Base-by-base conservation (phyloP, 2,888 invertebrate species). In the Belgica antarctica region DNA sequence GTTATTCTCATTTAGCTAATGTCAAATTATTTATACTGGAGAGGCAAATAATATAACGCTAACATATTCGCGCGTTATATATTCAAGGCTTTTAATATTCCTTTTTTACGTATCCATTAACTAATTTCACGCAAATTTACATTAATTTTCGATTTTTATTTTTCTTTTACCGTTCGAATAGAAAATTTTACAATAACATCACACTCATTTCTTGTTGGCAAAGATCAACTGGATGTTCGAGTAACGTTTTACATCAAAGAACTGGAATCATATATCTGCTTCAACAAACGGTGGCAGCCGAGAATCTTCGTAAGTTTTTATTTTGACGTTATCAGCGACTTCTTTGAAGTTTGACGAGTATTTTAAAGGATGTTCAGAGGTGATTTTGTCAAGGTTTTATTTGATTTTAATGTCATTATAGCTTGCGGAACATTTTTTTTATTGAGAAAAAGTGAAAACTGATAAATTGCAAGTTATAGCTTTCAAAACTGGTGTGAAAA, bases 241-340 rank as follows among this genome's bases (percentile, higher is more conserved):
- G 17, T 68, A 68, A 68, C 68, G 34, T 68, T 68, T 27, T 52
- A 57, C 31, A 25, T 68, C 27, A 68, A 34, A 68, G 52, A 68
- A 22, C 52, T 47, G 17, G 68, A 47, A 52, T 5, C 27, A 8
- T 68, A 68, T 24, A 68, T 68, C 15, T 68, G 68, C 34, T 68
- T 68, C 68, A 68, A 52, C 47, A 47, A 34, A 34, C 24, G 27
- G 52, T 68, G 68, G 68, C 68, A 57, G 17, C 68, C 68, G 47
- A 52, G 31, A 68, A 2, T 68, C 52, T 47, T 68, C 47, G 68
- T 68, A 68, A 57, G 57, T 22, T 25, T 52, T n/a, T n/a, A n/a
- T n/a, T n/a, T n/a, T n/a, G n/a, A n/a, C n/a, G n/a, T n/a, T n/a
- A n/a, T n/a, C n/a, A n/a, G n/a, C n/a, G n/a, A n/a, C n/a, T n/a